A percentile compares a stretch with the other conserved stretches of the same genome.
phyloP scores from a whole-genome alignment of 2,797 vertebrate species.

The Nothura maculosa region DNA sequence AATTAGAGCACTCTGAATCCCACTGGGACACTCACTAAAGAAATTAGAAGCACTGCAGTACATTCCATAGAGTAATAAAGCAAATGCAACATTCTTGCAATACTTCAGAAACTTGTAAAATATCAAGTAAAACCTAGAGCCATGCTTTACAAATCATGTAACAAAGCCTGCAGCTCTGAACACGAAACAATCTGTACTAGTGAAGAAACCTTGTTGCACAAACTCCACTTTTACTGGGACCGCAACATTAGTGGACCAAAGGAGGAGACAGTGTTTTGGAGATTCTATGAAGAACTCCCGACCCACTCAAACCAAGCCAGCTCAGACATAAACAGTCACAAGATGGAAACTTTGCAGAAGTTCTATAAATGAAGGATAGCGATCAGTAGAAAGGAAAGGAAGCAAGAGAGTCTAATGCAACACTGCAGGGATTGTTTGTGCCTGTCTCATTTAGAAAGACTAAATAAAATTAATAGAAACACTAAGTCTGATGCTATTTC shows the following conservation, averaged over 20 bases:
- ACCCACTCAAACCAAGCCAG: neutral
- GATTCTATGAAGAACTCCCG: neutral
- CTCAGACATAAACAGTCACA: neutral
- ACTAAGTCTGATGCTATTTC: neutral
- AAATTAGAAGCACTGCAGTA: neutral
- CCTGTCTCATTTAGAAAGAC: neutral
- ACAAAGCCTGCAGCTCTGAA: neutral
- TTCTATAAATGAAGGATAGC: neutral
- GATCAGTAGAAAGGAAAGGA: neutral
- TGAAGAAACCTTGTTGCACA: neutral
- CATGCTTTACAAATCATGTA: neutral
- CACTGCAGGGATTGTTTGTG: neutral
- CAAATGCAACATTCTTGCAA: neutral
- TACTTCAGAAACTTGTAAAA: neutral
- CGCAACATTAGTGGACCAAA: neutral
- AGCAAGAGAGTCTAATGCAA: neutral
- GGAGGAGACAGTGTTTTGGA: fast-evolving
- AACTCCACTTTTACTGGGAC: neutral
- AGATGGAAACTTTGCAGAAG: neutral
- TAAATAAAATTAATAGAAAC: neutral
- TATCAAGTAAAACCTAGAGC: neutral
- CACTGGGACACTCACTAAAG: neutral
- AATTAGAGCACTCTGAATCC: neutral
- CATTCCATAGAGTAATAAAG: neutral
- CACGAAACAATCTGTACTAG: fast-evolving